Conservation (phyloP, 2,797 vertebrate species). For the Myotis vivesi region DNA sequence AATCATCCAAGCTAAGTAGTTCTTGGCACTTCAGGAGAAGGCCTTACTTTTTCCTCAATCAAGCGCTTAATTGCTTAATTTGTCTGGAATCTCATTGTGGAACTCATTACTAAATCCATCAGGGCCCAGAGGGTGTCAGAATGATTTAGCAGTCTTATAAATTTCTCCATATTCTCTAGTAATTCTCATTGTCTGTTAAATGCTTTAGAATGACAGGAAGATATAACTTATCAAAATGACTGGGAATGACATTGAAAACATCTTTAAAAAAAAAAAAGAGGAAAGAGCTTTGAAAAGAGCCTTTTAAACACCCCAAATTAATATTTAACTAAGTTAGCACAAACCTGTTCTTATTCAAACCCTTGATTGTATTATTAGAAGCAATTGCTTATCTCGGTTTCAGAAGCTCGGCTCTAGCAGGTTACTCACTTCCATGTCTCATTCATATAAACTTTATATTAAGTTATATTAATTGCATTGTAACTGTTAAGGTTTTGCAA, state of each 20-base stretch:
- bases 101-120: conserved; percentile 79
- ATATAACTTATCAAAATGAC: conserved; percentile 76
- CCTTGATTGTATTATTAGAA: conserved; percentile 73
- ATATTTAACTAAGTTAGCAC: conserved; percentile 70
- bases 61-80: conserved; percentile 78
- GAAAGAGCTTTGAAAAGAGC: conserved; percentile 53
- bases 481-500: conserved; percentile 54
- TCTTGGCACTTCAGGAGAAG: conserved; percentile 27
- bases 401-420: conserved; percentile 61
- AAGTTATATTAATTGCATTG: conserved; percentile 53
- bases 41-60: conserved; percentile 53
- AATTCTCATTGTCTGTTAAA: conserved; percentile 78
- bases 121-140: conserved; percentile 62
- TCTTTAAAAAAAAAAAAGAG: conserved; percentile 4
- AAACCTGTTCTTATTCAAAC: conserved; percentile 61
- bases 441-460: conserved; percentile 55
- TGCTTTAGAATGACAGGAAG: conserved; percentile 73
- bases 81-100: conserved; percentile 76
- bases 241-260: conserved; percentile 76
- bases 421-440: conserved; percentile 42
- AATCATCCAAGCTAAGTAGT: not conserved
- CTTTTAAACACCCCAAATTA: conserved; percentile 75
- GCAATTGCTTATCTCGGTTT: conserved; percentile 73
- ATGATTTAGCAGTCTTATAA: conserved; percentile 81
- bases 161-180: conserved; percentile 70